Percentiles rank a stretch among this genome's conserved stretches.
These are phyloP conservation scores for Eurytoma adleriae DNA, from an alignment of 2,888 invertebrate species.

Conservation along the genomic window DNA sequence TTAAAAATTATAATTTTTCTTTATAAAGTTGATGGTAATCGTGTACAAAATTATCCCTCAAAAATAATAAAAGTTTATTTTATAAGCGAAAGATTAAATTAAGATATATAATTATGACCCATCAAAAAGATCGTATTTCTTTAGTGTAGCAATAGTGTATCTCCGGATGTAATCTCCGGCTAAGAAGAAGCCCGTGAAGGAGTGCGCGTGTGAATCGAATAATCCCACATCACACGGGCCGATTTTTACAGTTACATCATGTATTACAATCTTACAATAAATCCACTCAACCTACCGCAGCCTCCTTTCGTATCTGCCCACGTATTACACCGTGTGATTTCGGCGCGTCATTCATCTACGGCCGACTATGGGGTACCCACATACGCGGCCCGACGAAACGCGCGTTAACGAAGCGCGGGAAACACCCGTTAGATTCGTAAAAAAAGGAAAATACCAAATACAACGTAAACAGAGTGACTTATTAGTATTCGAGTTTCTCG, in stretches of 20 bases:
- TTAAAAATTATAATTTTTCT: too few species aligned
- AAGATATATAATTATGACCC: too few species aligned
- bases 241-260: conserved; percentile 45
- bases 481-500: conserved; percentile 21
- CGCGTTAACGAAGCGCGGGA: neutral
- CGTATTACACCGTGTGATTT: neutral
- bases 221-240: conserved; percentile 23
- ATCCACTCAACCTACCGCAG: conserved; percentile 27
- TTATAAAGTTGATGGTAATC: too few species aligned
- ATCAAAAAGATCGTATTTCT: too few species aligned
- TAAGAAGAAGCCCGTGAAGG: too few species aligned
- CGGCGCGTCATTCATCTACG: conserved; percentile 37
- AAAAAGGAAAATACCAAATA: conserved; percentile 43
- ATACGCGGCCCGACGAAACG: too few species aligned
- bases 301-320: too few species aligned
- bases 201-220: neutral
- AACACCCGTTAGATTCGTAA: conserved; percentile 51
- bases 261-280: conserved; percentile 39
- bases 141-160: too few species aligned
- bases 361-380: neutral
- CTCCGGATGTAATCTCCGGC: too few species aligned
- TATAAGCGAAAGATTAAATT: too few species aligned
- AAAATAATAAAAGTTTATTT: too few species aligned
- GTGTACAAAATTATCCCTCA: too few species aligned
- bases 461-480: conserved; percentile 51